Evolutionary conservation across 1,140 invertebrate genomes (phyloP).

Genomic region (Potamilus streckersoni): DNA sequence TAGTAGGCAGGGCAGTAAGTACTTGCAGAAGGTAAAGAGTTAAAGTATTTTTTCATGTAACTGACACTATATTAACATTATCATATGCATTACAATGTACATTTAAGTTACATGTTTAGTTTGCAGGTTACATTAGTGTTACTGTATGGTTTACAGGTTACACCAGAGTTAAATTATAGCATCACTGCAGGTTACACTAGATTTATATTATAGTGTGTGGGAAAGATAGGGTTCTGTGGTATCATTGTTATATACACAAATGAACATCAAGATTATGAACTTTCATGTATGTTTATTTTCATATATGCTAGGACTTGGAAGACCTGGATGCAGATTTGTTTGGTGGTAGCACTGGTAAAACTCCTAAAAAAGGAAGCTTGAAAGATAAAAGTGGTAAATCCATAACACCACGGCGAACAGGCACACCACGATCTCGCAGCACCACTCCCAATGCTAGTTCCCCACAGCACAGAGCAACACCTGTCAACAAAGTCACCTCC

Average conservation of each 20-base stretch:
- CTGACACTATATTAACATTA: too few relatives aligned
- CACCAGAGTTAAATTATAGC: neutral
- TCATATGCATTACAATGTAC: too few relatives aligned
- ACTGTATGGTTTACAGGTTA: neutral
- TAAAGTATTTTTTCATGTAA: too few relatives aligned
- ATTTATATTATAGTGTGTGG: neutral
- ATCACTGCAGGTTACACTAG: neutral
- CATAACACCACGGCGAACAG: constrained; percentile 44
- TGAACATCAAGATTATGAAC: neutral
- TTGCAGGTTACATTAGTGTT: neutral
- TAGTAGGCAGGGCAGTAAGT: too few relatives aligned
- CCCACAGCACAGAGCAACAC: constrained; percentile 36
- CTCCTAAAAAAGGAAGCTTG: constrained; percentile 36
- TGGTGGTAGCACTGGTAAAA: constrained; percentile 44
- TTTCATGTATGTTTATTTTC: constrained; percentile 7
- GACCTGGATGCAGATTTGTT: constrained; percentile 65
- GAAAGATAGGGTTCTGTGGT: neutral
- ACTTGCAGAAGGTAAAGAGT: too few relatives aligned
- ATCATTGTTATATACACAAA: neutral
- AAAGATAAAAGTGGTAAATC: constrained; percentile 38
- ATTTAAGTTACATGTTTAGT: too few relatives aligned
- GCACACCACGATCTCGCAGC: constrained; percentile 45
- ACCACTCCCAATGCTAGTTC: constrained; percentile 47
- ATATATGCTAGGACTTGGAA: constrained; percentile 53
- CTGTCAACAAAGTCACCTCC: constrained; percentile 29